Conservation (phyloP, 2,113 vertebrate genomes). For the Nibea albiflora region DNA sequence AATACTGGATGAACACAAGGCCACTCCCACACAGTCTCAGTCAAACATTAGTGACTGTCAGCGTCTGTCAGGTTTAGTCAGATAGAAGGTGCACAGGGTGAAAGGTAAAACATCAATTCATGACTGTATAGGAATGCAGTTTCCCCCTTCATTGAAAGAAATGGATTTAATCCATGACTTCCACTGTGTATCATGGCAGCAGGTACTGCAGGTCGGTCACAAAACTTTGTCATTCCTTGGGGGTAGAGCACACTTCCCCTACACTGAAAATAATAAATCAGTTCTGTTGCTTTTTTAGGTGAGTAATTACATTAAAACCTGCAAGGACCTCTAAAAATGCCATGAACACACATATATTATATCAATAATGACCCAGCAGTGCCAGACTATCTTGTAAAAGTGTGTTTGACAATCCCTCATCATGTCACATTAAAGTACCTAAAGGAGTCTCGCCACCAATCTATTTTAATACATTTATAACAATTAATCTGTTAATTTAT, state of each 20-base stretch:
- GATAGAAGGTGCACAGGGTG: neutral
- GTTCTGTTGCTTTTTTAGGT: neutral
- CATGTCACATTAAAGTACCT: neutral
- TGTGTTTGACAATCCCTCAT: slow-evolving; percentile 11
- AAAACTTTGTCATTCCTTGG: no score
- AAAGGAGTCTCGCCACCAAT: neutral
- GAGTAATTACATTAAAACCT: neutral
- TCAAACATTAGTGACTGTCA: neutral
- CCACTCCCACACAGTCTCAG: neutral
- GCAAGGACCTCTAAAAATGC: no score
- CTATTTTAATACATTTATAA: neutral
- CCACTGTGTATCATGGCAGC: neutral
- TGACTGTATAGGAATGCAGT: no score
- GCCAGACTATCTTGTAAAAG: neutral
- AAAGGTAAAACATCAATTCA: no score
- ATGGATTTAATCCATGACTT: neutral
- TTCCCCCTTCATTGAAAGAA: no score
- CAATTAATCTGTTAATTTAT: slow-evolving; percentile 20
- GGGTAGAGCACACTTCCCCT: neutral
- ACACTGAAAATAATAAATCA: neutral
- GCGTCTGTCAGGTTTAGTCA: no score
- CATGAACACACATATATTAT: neutral
- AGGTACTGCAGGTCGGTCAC: neutral
- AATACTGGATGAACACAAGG: neutral
- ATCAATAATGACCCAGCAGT: neutral